A percentile compares a stretch with the other conserved stretches of the same genome.
Evolutionary conservation across 2,888 invertebrate genomes (phyloP).

Genomic region (Tachina lurida): DNA sequence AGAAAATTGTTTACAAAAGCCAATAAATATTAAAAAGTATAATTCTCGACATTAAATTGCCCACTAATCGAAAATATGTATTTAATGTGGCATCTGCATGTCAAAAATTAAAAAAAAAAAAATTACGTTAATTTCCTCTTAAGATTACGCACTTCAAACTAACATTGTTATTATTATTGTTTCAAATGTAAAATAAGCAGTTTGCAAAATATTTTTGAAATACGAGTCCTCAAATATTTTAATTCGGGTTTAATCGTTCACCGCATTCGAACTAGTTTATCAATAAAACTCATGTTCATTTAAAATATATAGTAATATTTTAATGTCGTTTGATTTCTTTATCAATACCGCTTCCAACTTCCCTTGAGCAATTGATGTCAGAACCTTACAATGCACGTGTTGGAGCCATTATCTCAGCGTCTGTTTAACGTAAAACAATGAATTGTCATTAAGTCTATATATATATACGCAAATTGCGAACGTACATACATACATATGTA

Average conservation of each 20-base stretch:
- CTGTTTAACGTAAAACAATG: neutral
- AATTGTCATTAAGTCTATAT: neutral
- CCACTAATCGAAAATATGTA: constrained; percentile 3
- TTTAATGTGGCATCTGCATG: constrained; percentile 29
- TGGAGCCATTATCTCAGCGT: neutral
- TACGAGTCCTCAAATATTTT: neutral
- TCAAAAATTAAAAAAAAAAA: neutral
- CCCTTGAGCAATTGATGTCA: too few species aligned
- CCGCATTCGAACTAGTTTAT: too few species aligned
- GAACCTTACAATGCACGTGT: neutral
- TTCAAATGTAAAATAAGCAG: neutral
- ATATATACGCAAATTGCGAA: neutral
- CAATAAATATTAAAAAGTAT: neutral
- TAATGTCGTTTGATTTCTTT: too few species aligned
- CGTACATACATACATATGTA: neutral
- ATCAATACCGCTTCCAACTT: too few species aligned
- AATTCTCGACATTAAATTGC: constrained; percentile 20
- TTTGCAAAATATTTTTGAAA: neutral
- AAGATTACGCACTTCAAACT: neutral
- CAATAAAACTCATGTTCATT: too few species aligned
- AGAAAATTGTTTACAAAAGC: constrained; percentile 42
- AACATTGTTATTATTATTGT: neutral
- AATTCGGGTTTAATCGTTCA: too few species aligned
- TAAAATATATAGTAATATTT: too few species aligned
- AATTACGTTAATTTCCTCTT: neutral